Conservation (phyloP, 2,888 invertebrate genomes). For the Coenonympha arcania region DNA sequence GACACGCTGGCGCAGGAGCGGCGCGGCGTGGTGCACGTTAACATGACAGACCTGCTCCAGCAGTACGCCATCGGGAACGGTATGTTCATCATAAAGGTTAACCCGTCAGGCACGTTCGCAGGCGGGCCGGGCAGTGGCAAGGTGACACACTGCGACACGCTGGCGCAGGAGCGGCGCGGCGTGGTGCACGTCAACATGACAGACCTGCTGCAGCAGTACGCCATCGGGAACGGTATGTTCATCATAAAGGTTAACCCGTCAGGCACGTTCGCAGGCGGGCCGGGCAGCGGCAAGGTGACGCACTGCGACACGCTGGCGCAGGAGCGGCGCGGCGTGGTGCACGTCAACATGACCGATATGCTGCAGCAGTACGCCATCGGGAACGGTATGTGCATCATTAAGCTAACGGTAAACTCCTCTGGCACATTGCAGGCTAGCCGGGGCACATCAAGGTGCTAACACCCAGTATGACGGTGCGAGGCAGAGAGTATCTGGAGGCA, state of each 20-base stretch:
- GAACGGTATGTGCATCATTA: conserved; percentile 86
- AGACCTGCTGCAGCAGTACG: conserved; percentile 90
- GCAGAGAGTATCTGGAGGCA: background rate
- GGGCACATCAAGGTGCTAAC: conserved; percentile 77
- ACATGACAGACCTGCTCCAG: conserved; percentile 92
- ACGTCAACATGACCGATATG: conserved; percentile 93
- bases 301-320: conserved; percentile 84
- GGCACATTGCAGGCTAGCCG: conserved; percentile 66
- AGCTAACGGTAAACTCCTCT: background rate
- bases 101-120: background rate
- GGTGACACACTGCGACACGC: conserved; percentile 69
- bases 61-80: conserved; percentile 92
- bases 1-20: conserved; percentile 90
- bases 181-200: conserved; percentile 94
- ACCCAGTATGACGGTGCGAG: too few relatives aligned
- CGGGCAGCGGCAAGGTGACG: conserved; percentile 77
- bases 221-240: conserved; percentile 88
- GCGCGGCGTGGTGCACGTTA: conserved; percentile 88
- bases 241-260: background rate
- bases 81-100: too few relatives aligned
- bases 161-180: conserved; percentile 89
- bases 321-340: conserved; percentile 86
- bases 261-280: conserved; percentile 43
- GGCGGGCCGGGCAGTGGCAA: conserved; percentile 81
- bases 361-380: conserved; percentile 91